A percentile compares a stretch with the other conserved stretches of the same genome.
phyloP scores from a whole-genome alignment of 2,113 vertebrate species.

The Gallinago paraguaiae region DNA sequence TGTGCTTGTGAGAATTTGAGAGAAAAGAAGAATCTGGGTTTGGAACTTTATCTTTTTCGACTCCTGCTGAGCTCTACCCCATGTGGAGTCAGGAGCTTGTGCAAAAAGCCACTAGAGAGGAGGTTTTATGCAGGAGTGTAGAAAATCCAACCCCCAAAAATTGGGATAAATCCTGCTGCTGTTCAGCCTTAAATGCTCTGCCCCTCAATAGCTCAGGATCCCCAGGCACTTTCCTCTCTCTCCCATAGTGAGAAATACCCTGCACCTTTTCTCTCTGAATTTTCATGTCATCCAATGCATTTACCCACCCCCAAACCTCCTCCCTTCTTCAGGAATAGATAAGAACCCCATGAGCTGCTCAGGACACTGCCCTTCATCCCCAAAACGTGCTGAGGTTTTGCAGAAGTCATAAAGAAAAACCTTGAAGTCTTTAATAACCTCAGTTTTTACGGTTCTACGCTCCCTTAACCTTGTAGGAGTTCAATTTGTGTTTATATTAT shows the following conservation, averaged over 20 bases:
- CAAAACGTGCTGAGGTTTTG: not conserved
- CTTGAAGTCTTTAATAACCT: not conserved
- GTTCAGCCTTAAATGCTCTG: not conserved
- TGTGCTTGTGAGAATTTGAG: not conserved
- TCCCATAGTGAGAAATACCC: not conserved
- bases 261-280: not conserved
- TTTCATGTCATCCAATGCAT: fast-evolving
- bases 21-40: not conserved
- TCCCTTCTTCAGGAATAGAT: not conserved
- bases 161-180: not conserved
- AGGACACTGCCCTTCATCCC: not conserved
- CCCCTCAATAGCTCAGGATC: not conserved
- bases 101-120: not conserved
- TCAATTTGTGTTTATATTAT: not conserved
- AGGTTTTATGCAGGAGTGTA: not conserved
- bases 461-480: not conserved
- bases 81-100: not conserved
- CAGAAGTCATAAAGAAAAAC: not conserved
- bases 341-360: not conserved
- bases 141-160: fast-evolving
- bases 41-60: not conserved
- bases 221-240: not conserved
- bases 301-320: not conserved
- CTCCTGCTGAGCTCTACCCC: not conserved
- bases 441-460: not conserved